phyloP scores from a whole-genome alignment of 2,797 vertebrate genomes.

The Danio aesculapii region DNA sequence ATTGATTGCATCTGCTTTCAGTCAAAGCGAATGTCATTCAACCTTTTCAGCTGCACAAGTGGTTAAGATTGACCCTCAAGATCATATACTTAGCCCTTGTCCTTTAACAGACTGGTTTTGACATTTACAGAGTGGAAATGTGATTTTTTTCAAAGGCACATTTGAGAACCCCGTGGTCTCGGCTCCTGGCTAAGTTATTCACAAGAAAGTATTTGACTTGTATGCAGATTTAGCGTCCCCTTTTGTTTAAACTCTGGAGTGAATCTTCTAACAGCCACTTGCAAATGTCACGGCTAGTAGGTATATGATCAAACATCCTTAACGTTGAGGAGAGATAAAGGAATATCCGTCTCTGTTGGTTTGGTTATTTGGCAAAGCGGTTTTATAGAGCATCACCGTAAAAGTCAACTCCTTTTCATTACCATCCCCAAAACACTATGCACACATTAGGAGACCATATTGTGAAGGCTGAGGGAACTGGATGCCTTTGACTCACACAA shows the following conservation, averaged over 20 bases:
- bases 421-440: slow-evolving; percentile 8
- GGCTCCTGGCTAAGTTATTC: slow-evolving; percentile 36
- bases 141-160: slow-evolving; percentile 47
- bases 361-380: not conserved
- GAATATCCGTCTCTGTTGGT: not conserved
- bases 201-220: slow-evolving; percentile 47
- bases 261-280: slow-evolving; percentile 8
- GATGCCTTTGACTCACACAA: slow-evolving; percentile 55
- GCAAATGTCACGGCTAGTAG: slow-evolving; percentile 8
- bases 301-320: slow-evolving; percentile 23
- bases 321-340: not conserved
- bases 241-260: slow-evolving; percentile 12
- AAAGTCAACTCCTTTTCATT: slow-evolving; percentile 1
- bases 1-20: slow-evolving; percentile 36
- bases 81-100: slow-evolving; percentile 47
- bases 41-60: slow-evolving; percentile 49
- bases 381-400: not conserved
- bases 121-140: slow-evolving; percentile 61
- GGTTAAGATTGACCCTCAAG: slow-evolving; percentile 52
- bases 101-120: slow-evolving; percentile 60
- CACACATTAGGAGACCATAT: not conserved
- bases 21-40: slow-evolving; percentile 48
- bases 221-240: slow-evolving; percentile 25
- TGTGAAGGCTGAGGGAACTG: slow-evolving; percentile 14
- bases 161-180: slow-evolving; percentile 34